These are phyloP conservation scores for Okapia johnstoni DNA, from an alignment of 2,113 vertebrate genomes.

Conservation along the genomic window DNA sequence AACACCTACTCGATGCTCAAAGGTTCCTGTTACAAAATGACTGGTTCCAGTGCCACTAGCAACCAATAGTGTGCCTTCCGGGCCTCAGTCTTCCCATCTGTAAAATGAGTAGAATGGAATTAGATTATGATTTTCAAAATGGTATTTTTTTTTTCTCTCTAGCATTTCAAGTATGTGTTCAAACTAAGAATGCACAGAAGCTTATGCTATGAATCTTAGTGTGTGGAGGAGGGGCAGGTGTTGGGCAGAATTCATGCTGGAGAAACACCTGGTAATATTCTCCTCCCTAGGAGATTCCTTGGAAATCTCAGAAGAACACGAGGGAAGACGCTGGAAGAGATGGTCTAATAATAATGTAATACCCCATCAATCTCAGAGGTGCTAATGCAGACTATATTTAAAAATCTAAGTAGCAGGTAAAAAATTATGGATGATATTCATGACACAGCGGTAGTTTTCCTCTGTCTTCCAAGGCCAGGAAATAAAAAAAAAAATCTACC, in stretches of 20 bases:
- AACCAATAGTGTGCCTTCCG: accelerated
- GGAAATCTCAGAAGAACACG: background rate
- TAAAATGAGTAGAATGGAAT: background rate
- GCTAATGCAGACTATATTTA: background rate
- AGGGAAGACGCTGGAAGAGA: background rate
- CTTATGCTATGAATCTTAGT: background rate
- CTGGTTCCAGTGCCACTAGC: background rate
- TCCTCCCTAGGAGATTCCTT: background rate
- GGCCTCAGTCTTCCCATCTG: background rate
- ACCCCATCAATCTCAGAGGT: background rate
- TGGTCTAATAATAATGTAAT: background rate
- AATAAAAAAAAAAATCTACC: background rate
- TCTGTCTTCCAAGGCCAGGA: background rate
- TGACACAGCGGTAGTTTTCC: background rate
- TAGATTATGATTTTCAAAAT: background rate
- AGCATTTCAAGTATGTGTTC: background rate
- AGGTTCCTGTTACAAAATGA: background rate
- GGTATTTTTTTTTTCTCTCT: background rate
- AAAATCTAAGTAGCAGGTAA: background rate
- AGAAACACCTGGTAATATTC: background rate
- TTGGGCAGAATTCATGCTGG: background rate
- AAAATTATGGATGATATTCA: background rate
- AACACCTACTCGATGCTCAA: background rate
- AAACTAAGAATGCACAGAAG: background rate
- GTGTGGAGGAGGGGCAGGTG: background rate